These are phyloP conservation scores for Epistrophella euchroma DNA, from an alignment of 2,888 invertebrate genomes.

Conservation along the genomic window DNA sequence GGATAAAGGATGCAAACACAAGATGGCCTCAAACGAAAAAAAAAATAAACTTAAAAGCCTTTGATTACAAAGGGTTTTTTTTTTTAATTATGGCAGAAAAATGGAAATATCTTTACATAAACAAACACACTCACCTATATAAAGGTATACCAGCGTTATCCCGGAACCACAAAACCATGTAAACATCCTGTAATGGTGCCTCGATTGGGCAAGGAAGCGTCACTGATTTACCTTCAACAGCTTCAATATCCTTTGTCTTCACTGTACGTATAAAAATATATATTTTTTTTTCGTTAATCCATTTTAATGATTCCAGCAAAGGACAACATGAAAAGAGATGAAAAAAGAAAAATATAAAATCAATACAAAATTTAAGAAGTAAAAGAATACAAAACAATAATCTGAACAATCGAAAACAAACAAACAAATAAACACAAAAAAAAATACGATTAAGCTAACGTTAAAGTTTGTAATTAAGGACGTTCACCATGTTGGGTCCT, in stretches of 20 bases:
- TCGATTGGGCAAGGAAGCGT: constrained; percentile 94
- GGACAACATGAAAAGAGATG: constrained; percentile 57
- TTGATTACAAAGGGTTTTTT: constrained; percentile 3
- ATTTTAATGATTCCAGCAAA: constrained; percentile 53
- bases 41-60: constrained; percentile 7
- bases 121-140: constrained; percentile 88
- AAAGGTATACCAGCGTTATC: constrained; percentile 94
- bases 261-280: constrained; percentile 83
- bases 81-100: constrained; percentile 21
- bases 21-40: background rate
- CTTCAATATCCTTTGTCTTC: constrained; percentile 92
- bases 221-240: constrained; percentile 94
- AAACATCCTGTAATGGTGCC: constrained; percentile 93
- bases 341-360: constrained; percentile 29
- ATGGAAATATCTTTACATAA: background rate
- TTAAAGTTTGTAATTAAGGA: constrained; percentile 60
- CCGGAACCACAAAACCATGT: constrained; percentile 96
- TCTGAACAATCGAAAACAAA: background rate
- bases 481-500: constrained; percentile 8
- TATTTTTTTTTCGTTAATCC: constrained; percentile 24
- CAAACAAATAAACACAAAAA: background rate
- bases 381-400: constrained; percentile 41
- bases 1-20: background rate
- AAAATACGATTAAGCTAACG: constrained; percentile 39
- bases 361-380: constrained; percentile 9